Base-by-base conservation (phyloP, 2,113 vertebrate species). In the Haliaeetus leucogaster region DNA sequence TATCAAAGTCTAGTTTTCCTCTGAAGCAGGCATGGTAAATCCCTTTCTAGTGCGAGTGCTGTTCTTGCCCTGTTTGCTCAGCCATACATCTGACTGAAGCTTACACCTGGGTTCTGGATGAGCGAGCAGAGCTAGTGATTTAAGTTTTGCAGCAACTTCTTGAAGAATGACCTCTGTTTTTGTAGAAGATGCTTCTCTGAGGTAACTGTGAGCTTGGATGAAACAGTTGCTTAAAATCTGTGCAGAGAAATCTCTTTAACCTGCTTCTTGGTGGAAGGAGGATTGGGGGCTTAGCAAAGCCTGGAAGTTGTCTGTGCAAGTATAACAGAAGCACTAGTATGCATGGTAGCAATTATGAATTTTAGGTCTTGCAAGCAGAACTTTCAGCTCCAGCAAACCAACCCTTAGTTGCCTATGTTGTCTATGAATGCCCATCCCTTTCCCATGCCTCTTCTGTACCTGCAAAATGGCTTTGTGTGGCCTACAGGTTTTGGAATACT, bases 401-500 rank as follows among this genome's bases (percentile, higher is more conserved):
- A 10, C 13, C 34, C 0, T 0, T 42, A 62, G 5, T 14, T 77
- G 8, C 36, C 68, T 43, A 2, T 27, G 2, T 11, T 77, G 23
- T 22, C 16, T 48, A 0, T 61, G 43, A 82, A 34, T 30, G 13
- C 1, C 11, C 2, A 22, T 27, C 16, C 25, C 29, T 81, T 58
- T 84, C 32, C 36, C 3, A 42, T 9, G 4, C 15, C 34, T 89
- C 14, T 68, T 72, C 42, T 34, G 0, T 19, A 34, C 18, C 53
- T 72, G 9, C 25, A 42, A 9, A 90, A 40, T 3, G n/a, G 22
- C 10, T 63, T 66, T 61, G 38, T 77, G 52, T 55, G 48, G 6
- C 8, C 9, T 55, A 23, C 10, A 68, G 53, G 40, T 83, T 6
- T 10, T 70, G 36, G 26, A 59, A 6, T 50, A 17, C 11, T 52